Evolutionary conservation across 2,113 vertebrate species (phyloP).

Genomic region (Urocitellus parryii): DNA sequence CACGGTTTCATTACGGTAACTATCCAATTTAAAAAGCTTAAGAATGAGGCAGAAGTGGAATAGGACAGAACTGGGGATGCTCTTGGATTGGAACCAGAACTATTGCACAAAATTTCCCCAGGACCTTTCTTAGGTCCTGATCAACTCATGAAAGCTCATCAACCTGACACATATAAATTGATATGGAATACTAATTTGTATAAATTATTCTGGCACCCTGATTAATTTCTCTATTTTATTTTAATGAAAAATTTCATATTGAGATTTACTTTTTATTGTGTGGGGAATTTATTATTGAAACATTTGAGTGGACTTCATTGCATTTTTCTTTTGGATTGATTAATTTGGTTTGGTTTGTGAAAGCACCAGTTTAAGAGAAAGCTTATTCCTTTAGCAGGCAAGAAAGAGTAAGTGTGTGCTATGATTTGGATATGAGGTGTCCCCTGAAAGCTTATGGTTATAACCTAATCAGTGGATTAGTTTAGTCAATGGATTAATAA

Average conservation of each 20-base stretch:
- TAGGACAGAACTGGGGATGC: not conserved
- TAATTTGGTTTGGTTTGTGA: slow-evolving; percentile 7
- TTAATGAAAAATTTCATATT: not conserved
- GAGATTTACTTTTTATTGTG: not conserved
- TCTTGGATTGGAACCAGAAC: not conserved
- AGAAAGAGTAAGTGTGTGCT: not conserved
- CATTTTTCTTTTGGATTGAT: slow-evolving; percentile 12
- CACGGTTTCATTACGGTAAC: not conserved
- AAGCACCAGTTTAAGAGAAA: not conserved
- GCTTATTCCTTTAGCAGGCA: slow-evolving; percentile 4
- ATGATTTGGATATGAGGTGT: too few relatives aligned
- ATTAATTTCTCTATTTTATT: not conserved
- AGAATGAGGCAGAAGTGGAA: not conserved
- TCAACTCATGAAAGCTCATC: not conserved
- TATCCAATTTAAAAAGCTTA: not conserved
- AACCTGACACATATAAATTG: not conserved
- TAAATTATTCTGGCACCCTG: not conserved
- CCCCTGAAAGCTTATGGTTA: too few relatives aligned
- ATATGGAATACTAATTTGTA: not conserved
- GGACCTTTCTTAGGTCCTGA: not conserved
- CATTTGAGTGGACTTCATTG: not conserved
- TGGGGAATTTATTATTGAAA: slow-evolving; percentile 14
- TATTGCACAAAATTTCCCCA: not conserved
- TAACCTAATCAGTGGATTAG: too few relatives aligned
- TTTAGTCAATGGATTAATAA: too few relatives aligned